A percentile compares a stretch with the other conserved stretches of the same genome.
phyloP scores from a whole-genome alignment of 2,113 vertebrate species.

The Cervus canadensis region DNA sequence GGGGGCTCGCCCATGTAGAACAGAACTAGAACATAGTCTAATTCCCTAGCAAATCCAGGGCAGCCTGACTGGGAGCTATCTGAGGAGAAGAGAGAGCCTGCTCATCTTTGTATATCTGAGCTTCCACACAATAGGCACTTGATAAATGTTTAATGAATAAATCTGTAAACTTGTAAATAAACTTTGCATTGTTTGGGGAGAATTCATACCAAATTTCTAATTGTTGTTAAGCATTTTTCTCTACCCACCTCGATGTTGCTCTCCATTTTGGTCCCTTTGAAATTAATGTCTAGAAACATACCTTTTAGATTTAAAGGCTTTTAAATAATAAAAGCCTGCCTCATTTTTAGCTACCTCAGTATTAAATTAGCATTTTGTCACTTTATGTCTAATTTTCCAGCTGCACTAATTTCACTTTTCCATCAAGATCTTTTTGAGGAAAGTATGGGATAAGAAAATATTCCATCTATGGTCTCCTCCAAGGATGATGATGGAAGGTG shows the following conservation, averaged over 20 bases:
- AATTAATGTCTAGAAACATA: background rate
- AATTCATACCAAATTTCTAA: background rate
- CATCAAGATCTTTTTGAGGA: background rate
- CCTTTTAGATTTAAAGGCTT: background rate
- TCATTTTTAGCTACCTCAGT: background rate
- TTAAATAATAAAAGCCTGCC: background rate
- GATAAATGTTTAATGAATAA: background rate
- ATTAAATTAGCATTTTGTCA: background rate
- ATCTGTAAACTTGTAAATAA: background rate
- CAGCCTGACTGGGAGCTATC: background rate
- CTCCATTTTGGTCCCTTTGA: background rate
- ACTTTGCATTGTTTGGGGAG: background rate
- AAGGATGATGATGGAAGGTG: background rate
- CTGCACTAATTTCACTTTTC: background rate
- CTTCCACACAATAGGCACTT: background rate
- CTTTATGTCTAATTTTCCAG: background rate
- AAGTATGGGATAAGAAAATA: background rate
- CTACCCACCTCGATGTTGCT: background rate
- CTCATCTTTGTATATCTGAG: background rate
- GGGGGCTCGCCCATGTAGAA: background rate
- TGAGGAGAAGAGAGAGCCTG: background rate
- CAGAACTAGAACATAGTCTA: background rate
- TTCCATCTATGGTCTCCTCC: background rate
- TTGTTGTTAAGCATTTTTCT: background rate
- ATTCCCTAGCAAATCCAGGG: background rate